phyloP scores from a whole-genome alignment of 2,888 invertebrate genomes.

The Cepaea hortensis region DNA sequence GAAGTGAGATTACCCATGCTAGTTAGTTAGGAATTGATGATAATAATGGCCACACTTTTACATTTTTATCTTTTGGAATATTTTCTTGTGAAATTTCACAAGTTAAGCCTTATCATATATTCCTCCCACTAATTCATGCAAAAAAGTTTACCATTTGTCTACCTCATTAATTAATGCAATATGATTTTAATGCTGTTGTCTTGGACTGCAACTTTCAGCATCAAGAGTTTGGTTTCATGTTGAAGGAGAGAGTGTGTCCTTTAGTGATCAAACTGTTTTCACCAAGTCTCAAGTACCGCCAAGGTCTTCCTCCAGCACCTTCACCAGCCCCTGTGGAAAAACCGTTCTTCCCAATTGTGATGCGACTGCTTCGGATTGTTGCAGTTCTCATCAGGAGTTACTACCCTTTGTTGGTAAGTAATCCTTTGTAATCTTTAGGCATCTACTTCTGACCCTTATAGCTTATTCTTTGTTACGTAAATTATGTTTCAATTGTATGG shows the following conservation, averaged over 20 bases:
- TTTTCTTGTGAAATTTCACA: neutral
- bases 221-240: slow-evolving; percentile 92
- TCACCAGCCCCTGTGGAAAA: slow-evolving; percentile 81
- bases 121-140: no score
- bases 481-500: no score
- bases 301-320: slow-evolving; percentile 70
- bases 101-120: neutral
- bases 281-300: slow-evolving; percentile 96
- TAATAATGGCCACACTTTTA: no score
- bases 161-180: no score
- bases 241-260: slow-evolving; percentile 98
- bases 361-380: slow-evolving; percentile 93
- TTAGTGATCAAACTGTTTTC: slow-evolving; percentile 98
- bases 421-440: neutral
- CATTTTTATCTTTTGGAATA: neutral
- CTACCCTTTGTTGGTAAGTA: slow-evolving; percentile 88
- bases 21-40: no score
- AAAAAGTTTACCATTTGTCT: no score
- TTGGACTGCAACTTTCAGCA: slow-evolving; percentile 80
- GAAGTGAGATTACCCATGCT: no score
- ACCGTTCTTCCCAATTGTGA: slow-evolving; percentile 97
- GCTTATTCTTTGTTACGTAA: no score
- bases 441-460: no score
- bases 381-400: slow-evolving; percentile 94
- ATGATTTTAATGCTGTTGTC: no score